Base-by-base conservation (phyloP, 2,113 vertebrate genomes). In the human region DNA sequence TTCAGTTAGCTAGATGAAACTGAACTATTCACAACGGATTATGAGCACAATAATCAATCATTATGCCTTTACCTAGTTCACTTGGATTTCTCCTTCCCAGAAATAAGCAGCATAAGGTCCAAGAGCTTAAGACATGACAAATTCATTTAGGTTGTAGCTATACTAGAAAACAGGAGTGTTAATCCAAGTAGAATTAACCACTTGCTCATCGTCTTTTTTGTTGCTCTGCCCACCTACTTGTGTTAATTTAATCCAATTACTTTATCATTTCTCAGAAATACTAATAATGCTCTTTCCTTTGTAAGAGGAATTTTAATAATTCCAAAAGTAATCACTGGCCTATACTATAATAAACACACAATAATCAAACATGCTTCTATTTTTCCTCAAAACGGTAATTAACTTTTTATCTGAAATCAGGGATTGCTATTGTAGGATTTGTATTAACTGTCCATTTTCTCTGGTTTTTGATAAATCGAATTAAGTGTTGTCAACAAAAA, bases 401-500 rank as follows among this genome's bases (percentile, higher is more conserved):
- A 90, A 94, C 80, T 72, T 96, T 97, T 93, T 78, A 92, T 72
- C 81, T 97, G 45, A 95, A 95, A 81, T 73, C 23, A 23, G 32
- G 66, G n/a, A 76, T 64, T 55, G n/a, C 73, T 88, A 78, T 87
- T 85, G 93, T 40, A 32, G 16, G 43, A 84, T 95, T 94, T 91
- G 17, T 70, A 96, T 90, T 96, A 90, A 89, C 45, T 93, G 16
- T 91, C 32, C 48, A 89, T 87, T 93, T 94, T 93, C 17, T 90
- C n/a, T 80, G 52, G 12, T 20, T 86, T 92, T 78, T 57, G 0
- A 11, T 86, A 93, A 93, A 96, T 50, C 22, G 93, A 75, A 86
- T 89, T 52, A 85, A 83, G 35, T 78, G 88, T 72, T 84, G 94
- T 89, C 18, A 84, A 88, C 22, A 52, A 8, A 84, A 72, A 83